Percentiles rank a stretch among this genome's conserved stretches.
phyloP scores from a whole-genome alignment of 1,140 invertebrate genomes.

The Ganaspis sp. region DNA sequence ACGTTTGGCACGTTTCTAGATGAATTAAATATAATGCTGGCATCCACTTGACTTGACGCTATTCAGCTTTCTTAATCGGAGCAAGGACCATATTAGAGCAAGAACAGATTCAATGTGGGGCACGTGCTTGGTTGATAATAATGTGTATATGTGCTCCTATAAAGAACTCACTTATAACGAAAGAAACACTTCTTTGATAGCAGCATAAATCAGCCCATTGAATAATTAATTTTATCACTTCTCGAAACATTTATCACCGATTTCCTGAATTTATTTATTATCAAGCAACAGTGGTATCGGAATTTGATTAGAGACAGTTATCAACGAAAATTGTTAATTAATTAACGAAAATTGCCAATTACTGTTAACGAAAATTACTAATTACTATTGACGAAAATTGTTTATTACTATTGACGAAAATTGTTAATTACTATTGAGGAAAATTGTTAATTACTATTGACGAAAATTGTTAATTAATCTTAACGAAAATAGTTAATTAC shows the following conservation, averaged over 20 bases:
- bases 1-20: background rate
- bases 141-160: background rate
- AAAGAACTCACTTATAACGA: background rate
- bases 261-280: no score
- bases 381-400: no score
- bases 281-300: no score
- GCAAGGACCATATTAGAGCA: slow-evolving; percentile 23
- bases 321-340: no score
- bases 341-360: no score
- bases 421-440: no score
- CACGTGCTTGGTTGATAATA: slow-evolving; percentile 34
- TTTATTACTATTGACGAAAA: no score
- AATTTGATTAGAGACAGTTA: no score
- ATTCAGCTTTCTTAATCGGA: slow-evolving; percentile 20
- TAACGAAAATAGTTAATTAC: no score
- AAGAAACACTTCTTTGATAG: background rate
- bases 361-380: no score
- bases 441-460: no score
- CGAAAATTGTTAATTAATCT: no score
- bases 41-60: slow-evolving; percentile 19
- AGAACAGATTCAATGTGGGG: slow-evolving; percentile 41
- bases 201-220: background rate
- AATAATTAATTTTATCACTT: background rate
- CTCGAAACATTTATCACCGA: background rate
- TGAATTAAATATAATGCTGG: slow-evolving; percentile 1